phyloP scores from a whole-genome alignment of 2,797 vertebrate genomes.

The Helarctos malayanus region DNA sequence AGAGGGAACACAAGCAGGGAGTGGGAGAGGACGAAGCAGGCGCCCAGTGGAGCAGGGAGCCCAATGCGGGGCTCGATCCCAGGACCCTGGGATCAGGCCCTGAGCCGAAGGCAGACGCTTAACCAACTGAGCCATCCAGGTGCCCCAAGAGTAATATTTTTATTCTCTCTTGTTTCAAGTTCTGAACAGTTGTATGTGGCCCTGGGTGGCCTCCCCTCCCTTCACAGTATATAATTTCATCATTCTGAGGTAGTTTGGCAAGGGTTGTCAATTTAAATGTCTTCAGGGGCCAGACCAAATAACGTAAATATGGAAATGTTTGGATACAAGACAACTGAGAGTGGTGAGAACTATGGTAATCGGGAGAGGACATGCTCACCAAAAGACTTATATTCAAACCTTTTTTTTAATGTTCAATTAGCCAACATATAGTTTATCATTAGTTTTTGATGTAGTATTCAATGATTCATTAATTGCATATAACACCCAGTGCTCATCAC shows the following conservation, averaged over 20 bases:
- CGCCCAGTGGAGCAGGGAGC: too few species aligned
- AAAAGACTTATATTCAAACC: conserved; percentile 47
- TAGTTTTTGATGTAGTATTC: background rate
- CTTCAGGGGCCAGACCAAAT: background rate
- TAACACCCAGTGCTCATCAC: background rate
- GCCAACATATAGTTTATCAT: background rate
- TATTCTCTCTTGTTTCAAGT: background rate
- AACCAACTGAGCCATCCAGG: too few species aligned
- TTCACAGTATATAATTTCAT: conserved; percentile 13
- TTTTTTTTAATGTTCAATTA: background rate
- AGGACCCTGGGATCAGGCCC: too few species aligned
- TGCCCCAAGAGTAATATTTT: background rate
- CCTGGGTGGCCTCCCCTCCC: background rate
- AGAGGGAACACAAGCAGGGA: too few species aligned
- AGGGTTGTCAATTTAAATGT: background rate
- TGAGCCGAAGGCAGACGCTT: too few species aligned
- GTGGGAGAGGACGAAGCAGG: too few species aligned
- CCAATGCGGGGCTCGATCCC: too few species aligned
- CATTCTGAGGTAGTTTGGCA: conserved; percentile 7
- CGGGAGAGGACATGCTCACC: background rate
- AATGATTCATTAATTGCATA: background rate
- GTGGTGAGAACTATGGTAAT: background rate
- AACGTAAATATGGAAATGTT: conserved; percentile 6
- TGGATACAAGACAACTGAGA: background rate
- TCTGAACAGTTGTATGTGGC: background rate